Base-by-base conservation (phyloP, 2,888 invertebrate species). In the Athalia rosae region DNA sequence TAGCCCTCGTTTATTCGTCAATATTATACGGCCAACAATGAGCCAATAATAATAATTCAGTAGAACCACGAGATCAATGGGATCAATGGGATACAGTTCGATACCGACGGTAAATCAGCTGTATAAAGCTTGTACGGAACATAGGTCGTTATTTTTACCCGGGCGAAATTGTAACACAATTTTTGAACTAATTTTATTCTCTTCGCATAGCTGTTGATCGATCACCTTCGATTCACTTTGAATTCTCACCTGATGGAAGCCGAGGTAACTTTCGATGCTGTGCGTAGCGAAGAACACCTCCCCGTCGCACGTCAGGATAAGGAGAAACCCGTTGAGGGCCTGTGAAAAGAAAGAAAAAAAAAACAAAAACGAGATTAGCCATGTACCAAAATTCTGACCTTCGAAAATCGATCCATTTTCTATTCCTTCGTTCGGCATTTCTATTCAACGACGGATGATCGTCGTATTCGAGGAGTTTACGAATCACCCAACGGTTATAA, bases 241-340 rank as follows among this genome's bases (percentile, higher is more conserved):
- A 78, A 90, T 28, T 28, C 92, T 92, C 92, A 99, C 99, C 96
- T 99, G 99, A 93, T 99, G 99, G 93, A 99, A 99, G 91, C 99
- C 99, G 89, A 99, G 94, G 92, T 99, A 99, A 91, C 97, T 98
- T 92, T 99, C 99, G 90, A 99, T 99, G 91, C 98, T 99, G 93
- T 99, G 97, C 81, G 99, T 99, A 79, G 99, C 99, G 92, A 99
- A 99, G 93, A 99, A 99, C 73, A 99, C 99, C 91, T 99, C 99
- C 81, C 99, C 99, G 90, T 99, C 99, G 91, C 98, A 98, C 84
- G 98, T 99, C 83, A 99, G 93, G 89, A 99, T 98, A 93, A 99
- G 96, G 89, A 99, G 94, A 93, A 99, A 99, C 86, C 99, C 99
- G 92, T 99, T 99, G 90, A 99, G 93, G 82, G 99, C 99, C 99